These are phyloP conservation scores for Anastrepha obliqua DNA, from an alignment of 1,140 invertebrate genomes.

Conservation along the genomic window DNA sequence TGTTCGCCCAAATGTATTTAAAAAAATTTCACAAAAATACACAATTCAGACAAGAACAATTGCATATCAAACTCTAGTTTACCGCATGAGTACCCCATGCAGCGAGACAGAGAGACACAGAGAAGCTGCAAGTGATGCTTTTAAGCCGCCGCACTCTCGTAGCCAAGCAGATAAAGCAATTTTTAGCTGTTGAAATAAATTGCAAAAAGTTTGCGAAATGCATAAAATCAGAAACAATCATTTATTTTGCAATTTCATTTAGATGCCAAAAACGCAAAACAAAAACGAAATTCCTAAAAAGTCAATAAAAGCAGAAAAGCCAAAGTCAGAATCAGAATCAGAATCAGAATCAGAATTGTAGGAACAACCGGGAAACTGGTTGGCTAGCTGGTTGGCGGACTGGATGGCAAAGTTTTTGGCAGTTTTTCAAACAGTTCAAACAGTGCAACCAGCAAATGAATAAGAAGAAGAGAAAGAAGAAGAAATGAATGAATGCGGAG, in stretches of 20 bases:
- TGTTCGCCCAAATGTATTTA: slow-evolving; percentile 11
- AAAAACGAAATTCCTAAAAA: not conserved
- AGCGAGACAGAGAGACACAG: not conserved
- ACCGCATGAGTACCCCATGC: slow-evolving; percentile 23
- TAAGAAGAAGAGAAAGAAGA: not conserved
- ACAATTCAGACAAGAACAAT: not conserved
- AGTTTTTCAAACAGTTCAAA: slow-evolving; percentile 31
- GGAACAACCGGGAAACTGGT: not conserved
- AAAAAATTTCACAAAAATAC: not conserved
- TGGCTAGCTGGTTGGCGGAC: not conserved
- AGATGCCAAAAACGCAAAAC: slow-evolving; percentile 5
- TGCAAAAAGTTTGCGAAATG: slow-evolving; percentile 42
- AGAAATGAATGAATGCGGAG: no score
- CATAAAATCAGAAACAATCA: slow-evolving; percentile 71
- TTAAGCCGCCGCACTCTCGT: not conserved
- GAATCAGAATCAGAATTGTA: not conserved
- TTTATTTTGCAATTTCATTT: slow-evolving; percentile 70
- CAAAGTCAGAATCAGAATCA: not conserved
- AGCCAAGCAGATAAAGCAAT: slow-evolving; percentile 29
- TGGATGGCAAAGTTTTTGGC: slow-evolving; percentile 8
- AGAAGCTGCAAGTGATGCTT: not conserved
- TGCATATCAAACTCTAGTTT: slow-evolving; percentile 1
- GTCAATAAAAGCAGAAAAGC: not conserved
- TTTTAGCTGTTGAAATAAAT: slow-evolving; percentile 35
- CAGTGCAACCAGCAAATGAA: slow-evolving; percentile 13